These are phyloP conservation scores for Yponomeuta cagnagella DNA, from an alignment of 2,888 invertebrate genomes.

Conservation along the genomic window DNA sequence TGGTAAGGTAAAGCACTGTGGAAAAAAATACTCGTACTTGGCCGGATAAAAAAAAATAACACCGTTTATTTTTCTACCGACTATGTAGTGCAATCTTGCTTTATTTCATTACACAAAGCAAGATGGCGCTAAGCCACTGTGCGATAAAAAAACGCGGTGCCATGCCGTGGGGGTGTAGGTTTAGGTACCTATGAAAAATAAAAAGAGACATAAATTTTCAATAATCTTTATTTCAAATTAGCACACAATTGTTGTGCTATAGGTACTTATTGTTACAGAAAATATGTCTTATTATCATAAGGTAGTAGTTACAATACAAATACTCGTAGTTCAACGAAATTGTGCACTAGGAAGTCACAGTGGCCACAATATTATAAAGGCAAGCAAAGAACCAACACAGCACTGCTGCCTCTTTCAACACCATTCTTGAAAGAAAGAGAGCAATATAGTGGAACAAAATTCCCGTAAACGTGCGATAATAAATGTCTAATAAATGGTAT, in stretches of 20 bases:
- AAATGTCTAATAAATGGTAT: too few relatives aligned
- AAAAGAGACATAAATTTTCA: background rate
- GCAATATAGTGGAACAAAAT: background rate
- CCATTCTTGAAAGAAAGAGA: background rate
- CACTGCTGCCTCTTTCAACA: background rate
- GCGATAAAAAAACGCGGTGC: too few relatives aligned
- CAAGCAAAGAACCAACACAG: background rate
- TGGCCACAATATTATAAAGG: background rate
- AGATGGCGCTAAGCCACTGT: too few relatives aligned
- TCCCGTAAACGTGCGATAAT: too few relatives aligned
- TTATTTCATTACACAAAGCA: too few relatives aligned
- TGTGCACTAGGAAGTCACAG: background rate
- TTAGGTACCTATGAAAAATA: background rate
- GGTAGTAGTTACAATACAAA: background rate
- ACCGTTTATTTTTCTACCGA: too few relatives aligned
- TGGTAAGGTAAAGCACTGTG: too few relatives aligned
- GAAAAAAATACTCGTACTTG: too few relatives aligned
- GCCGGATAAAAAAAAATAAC: too few relatives aligned
- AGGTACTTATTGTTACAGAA: background rate
- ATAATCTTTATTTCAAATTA: background rate
- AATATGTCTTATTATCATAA: background rate
- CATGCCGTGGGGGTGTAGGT: too few relatives aligned
- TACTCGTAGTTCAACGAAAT: background rate
- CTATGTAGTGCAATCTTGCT: too few relatives aligned
- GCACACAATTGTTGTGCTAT: background rate